Percentiles rank a stretch among this genome's conserved stretches.
Evolutionary conservation across 2,113 vertebrate genomes (phyloP).

Genomic region (Madoqua kirkii): DNA sequence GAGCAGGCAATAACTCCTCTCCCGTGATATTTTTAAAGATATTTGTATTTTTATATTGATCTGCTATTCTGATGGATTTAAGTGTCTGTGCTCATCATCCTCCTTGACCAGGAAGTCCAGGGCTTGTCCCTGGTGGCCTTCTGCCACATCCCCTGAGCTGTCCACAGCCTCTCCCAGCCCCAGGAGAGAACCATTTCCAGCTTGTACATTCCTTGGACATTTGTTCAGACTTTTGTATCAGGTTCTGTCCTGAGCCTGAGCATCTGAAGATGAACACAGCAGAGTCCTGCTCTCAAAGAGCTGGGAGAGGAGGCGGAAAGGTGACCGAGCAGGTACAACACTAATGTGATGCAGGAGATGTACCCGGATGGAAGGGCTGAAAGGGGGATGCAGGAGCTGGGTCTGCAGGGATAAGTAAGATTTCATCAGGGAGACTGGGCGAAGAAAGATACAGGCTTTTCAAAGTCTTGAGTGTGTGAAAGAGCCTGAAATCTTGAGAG

Average conservation of each 20-base stretch:
- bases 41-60: background rate
- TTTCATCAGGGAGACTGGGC: background rate
- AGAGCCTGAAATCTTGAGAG: background rate
- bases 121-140: background rate
- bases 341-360: fast-evolving
- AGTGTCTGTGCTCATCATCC: background rate
- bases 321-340: fast-evolving
- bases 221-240: background rate
- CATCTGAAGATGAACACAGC: background rate
- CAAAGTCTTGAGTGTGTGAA: background rate
- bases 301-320: background rate
- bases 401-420: background rate
- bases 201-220: background rate
- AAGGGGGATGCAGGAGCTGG: fast-evolving
- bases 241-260: background rate
- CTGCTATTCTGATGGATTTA: background rate
- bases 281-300: background rate
- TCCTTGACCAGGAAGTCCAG: background rate
- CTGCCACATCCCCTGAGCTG: background rate
- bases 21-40: background rate
- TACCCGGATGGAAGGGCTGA: fast-evolving
- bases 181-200: background rate
- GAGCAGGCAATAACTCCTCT: background rate
- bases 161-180: background rate
- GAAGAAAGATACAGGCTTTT: background rate